Conservation (phyloP, 2,113 vertebrate species). For the Nyctereutes procyonoides region DNA sequence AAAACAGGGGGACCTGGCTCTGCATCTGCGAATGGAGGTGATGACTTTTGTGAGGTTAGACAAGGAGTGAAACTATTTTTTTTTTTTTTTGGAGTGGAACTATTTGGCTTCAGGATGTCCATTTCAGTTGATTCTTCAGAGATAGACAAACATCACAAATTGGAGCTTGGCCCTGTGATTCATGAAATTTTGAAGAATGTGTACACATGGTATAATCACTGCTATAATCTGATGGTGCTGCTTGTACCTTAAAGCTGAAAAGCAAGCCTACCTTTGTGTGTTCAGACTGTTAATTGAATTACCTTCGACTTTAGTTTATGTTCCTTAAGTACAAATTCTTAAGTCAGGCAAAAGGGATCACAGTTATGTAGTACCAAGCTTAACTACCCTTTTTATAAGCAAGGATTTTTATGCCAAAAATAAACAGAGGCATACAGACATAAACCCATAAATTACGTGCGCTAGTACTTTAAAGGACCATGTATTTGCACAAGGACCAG, state of each 20-base stretch:
- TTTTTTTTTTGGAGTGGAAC: background rate
- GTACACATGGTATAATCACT: background rate
- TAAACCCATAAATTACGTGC: conserved; percentile 68
- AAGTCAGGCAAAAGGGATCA: conserved; percentile 58
- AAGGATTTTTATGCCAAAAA: conserved; percentile 67
- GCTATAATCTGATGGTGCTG: conserved; percentile 44
- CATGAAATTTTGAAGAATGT: conserved; percentile 51
- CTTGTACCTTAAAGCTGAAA: conserved; percentile 55
- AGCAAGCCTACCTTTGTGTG: conserved; percentile 51
- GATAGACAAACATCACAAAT: conserved; percentile 24
- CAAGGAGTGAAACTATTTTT: conserved; percentile 6
- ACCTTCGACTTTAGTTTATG: conserved; percentile 70
- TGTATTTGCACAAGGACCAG: conserved; percentile 66
- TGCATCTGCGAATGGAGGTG: background rate
- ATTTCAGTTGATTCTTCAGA: conserved; percentile 57
- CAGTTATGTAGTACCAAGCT: conserved; percentile 50
- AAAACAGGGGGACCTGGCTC: background rate
- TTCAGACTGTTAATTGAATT: conserved; percentile 69
- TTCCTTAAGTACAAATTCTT: conserved; percentile 70
- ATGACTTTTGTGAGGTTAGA: conserved; percentile 11
- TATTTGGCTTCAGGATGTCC: conserved; percentile 42
- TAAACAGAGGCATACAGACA: conserved; percentile 70
- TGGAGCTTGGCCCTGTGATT: background rate
- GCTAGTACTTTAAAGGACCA: conserved; percentile 61
- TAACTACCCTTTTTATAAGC: conserved; percentile 73